A percentile compares a stretch with the other conserved stretches of the same genome.
Evolutionary conservation across 2,888 invertebrate species (phyloP).

Genomic region (Halictus quadricinctus): DNA sequence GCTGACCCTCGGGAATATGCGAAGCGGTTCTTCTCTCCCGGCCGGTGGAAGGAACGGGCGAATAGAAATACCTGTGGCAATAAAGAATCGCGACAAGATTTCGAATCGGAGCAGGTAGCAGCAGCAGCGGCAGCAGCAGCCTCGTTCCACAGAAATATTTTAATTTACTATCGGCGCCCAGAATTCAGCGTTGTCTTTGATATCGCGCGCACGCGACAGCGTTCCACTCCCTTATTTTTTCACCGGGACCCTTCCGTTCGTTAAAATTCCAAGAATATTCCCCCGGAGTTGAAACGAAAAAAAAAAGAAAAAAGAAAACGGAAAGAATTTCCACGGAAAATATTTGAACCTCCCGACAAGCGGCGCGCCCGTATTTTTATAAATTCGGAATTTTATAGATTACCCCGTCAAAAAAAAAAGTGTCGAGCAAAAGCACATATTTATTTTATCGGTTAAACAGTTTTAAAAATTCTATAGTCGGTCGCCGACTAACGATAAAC

Average conservation of each 20-base stretch:
- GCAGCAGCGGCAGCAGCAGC: too few species aligned
- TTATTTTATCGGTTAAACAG: neutral
- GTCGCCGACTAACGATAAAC: neutral
- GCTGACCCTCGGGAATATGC: slow-evolving; percentile 47
- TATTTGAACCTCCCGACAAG: neutral
- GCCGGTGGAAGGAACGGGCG: slow-evolving; percentile 21
- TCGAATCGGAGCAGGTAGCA: neutral
- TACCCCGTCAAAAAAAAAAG: neutral
- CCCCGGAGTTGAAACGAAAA: neutral
- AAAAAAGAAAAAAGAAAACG: neutral
- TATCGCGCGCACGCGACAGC: neutral
- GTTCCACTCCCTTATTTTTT: neutral
- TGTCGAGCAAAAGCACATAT: neutral
- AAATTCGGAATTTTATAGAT: slow-evolving; percentile 3
- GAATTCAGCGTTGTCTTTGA: neutral
- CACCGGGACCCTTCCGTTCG: neutral
- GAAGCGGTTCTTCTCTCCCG: slow-evolving; percentile 42
- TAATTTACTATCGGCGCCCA: neutral
- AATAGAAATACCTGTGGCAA: slow-evolving; percentile 21
- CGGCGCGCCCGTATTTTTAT: neutral
- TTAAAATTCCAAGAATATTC: slow-evolving; percentile 5
- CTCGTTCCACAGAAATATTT: neutral
- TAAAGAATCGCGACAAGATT: slow-evolving; percentile 14
- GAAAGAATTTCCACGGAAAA: neutral
- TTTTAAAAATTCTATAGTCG: neutral